phyloP scores from a whole-genome alignment of 2,113 vertebrate genomes.

The Sorex fumeus region DNA sequence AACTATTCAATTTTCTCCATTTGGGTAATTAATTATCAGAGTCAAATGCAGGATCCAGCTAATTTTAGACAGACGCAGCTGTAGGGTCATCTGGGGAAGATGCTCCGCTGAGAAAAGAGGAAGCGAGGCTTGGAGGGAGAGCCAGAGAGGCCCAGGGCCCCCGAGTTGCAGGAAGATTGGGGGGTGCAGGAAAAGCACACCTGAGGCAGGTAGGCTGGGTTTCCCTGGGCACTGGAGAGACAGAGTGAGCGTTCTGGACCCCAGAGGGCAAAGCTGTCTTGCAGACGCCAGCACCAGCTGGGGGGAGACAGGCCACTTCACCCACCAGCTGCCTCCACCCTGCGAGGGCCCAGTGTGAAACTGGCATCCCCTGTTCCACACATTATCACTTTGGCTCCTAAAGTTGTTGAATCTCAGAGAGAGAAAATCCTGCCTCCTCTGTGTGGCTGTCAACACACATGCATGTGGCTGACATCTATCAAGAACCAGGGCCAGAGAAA shows the following conservation, averaged over 20 bases:
- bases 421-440: neutral
- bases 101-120: slow-evolving; percentile 61
- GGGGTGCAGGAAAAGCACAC: neutral
- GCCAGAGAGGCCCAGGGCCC: neutral
- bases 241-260: neutral
- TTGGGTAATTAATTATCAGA: slow-evolving; percentile 86
- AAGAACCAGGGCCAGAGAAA: neutral
- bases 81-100: slow-evolving; percentile 79
- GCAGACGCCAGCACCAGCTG: neutral
- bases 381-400: neutral
- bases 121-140: neutral
- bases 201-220: neutral
- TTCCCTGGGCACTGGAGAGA: neutral
- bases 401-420: neutral
- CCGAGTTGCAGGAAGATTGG: neutral
- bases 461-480: neutral
- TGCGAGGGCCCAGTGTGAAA: neutral
- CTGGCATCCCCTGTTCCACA: neutral
- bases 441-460: neutral
- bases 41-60: slow-evolving; percentile 80
- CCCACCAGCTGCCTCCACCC: slow-evolving; percentile 6
- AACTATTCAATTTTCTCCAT: slow-evolving; percentile 85
- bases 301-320: neutral
- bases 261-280: neutral
- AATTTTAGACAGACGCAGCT: slow-evolving; percentile 82